Base-by-base conservation (phyloP, 2,888 invertebrate species). In the Sesamia inferens region DNA sequence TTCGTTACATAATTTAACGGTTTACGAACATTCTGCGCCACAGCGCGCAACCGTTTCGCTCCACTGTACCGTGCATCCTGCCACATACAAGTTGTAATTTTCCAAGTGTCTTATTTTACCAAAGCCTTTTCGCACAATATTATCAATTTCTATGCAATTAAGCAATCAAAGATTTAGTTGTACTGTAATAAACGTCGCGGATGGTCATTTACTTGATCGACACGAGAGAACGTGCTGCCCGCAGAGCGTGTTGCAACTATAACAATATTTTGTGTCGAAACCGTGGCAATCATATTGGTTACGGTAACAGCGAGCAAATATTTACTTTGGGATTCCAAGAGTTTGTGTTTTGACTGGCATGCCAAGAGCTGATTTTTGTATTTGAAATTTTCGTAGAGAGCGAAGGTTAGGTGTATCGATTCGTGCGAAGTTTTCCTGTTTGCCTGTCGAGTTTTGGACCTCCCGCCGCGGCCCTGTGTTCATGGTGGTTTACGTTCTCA, bases 1-100 rank as follows among this genome's bases (percentile, higher is more conserved):
- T 48, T 47, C 67, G 76, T 75, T 82, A 86, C 84, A 78, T 75
- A 82, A 74, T 83, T 78, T 83, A 78, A 85, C 71, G 77, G 80
- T 87, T 90, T 88, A 84, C 84, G 88, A 91, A 90, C 89, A 91
- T 93, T 93, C 92, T 90, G 90, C 84, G 91, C 93, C 89, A 79
- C 93, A 90, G 92, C 91, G 94, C 96, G 93, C 94, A 94, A 94
- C 95, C 92, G 96, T 95, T 93, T 93, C 95, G 96, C 95, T 96
- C 93, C 74, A 74, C 74, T 94, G 95, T 95, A 87, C 92, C 95
- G 96, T 93, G 92, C 92, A 96, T 96, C 96, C 96, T 95, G 95
- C 91, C 92, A 88, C 88, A 87, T 88, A 91, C 91, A 92, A 91
- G 92, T 89, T 92, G 87, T 92, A 92, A 92, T 93, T 94, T 94